phyloP scores from a whole-genome alignment of 2,113 vertebrate genomes.

The Eurystomus gularis region DNA sequence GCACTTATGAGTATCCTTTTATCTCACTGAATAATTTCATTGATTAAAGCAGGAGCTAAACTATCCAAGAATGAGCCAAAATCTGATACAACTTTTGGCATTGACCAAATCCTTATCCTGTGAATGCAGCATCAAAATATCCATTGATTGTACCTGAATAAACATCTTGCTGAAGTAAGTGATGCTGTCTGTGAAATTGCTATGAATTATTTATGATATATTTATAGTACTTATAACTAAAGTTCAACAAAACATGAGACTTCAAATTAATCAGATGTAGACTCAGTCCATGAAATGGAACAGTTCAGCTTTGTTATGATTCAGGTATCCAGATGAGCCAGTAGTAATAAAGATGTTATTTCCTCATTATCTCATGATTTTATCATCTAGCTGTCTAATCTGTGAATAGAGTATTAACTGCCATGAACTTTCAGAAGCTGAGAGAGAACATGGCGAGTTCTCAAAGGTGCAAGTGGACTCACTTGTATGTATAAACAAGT shows the following conservation, averaged over 20 bases:
- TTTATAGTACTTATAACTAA: neutral
- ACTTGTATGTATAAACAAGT: neutral
- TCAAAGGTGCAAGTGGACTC: neutral
- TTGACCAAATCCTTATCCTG: neutral
- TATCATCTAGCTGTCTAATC: neutral
- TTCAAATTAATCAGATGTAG: neutral
- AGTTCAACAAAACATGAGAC: neutral
- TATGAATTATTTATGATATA: neutral
- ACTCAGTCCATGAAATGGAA: neutral
- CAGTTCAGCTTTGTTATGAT: neutral
- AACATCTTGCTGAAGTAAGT: neutral
- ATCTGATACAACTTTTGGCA: neutral
- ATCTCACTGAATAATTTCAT: neutral
- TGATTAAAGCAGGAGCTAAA: neutral
- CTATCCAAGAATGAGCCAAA: neutral
- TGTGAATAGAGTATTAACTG: neutral
- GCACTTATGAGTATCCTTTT: neutral
- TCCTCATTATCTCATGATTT: neutral
- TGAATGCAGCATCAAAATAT: neutral
- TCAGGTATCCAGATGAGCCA: neutral
- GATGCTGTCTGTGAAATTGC: neutral
- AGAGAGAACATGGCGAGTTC: neutral
- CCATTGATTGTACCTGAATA: neutral
- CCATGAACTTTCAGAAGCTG: neutral
- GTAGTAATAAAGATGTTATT: neutral